Conservation (phyloP, 2,888 invertebrate species). For the Anaspis maculata region DNA sequence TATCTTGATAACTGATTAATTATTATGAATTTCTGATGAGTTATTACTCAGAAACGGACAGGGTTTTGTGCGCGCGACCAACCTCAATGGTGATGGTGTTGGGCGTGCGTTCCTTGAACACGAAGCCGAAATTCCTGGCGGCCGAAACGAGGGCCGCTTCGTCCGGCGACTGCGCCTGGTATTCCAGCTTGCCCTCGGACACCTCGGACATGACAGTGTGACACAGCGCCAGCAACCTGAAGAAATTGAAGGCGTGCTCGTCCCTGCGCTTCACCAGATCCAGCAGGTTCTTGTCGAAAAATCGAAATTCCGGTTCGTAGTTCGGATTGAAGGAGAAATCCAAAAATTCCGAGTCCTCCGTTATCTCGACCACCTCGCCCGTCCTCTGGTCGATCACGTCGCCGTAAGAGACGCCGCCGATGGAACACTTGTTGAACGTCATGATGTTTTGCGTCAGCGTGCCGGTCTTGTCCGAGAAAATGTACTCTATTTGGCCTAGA, state of each 20-base stretch:
- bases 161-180: constrained; percentile 97
- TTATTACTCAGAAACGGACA: too few species aligned
- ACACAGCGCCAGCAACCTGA: constrained; percentile 82
- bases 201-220: constrained; percentile 99
- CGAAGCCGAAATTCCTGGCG: constrained; percentile 97
- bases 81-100: constrained; percentile 84
- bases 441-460: constrained; percentile 99
- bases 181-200: constrained; percentile 69
- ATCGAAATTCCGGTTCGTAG: constrained; percentile 86
- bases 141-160: constrained; percentile 96
- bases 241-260: constrained; percentile 74
- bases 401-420: constrained; percentile 86
- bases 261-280: constrained; percentile 74
- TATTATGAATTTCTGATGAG: too few species aligned
- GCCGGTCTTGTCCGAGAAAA: constrained; percentile 99
- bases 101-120: constrained; percentile 87
- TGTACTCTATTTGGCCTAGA: constrained; percentile 98
- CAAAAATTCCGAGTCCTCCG: constrained; percentile 69
- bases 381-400: constrained; percentile 81
- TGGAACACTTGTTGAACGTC: constrained; percentile 99
- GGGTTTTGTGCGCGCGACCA: too few species aligned
- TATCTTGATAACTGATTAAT: too few species aligned
- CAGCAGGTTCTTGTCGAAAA: constrained; percentile 81
- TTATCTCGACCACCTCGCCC: constrained; percentile 79
- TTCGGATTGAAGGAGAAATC: constrained; percentile 94